A percentile compares a stretch with the other conserved stretches of the same genome.
Conservation (phyloP, 2,797 vertebrate species). For the Basileuterus tristriatus region DNA sequence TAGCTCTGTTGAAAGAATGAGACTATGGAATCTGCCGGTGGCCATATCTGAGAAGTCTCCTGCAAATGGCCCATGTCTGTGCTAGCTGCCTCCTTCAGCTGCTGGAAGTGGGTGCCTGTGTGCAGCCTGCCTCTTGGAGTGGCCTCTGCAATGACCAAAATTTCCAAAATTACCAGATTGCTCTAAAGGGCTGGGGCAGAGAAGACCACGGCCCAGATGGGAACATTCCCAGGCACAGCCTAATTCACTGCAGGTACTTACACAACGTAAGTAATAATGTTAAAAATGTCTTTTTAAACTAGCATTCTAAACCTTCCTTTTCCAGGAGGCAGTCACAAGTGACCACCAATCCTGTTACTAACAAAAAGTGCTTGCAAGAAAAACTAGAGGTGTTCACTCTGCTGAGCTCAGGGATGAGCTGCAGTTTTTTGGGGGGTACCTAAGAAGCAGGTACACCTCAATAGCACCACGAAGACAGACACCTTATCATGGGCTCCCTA, state of each 20-base stretch:
- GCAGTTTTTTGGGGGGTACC: background rate
- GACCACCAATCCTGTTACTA: background rate
- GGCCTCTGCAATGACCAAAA: background rate
- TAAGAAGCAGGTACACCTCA: background rate
- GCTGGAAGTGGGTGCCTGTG: background rate
- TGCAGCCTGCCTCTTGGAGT: background rate
- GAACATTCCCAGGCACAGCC: background rate
- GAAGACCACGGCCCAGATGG: background rate
- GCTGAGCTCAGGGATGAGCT: background rate
- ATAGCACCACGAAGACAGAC: background rate
- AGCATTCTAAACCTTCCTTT: background rate
- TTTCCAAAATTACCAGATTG: background rate
- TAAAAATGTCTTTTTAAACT: background rate
- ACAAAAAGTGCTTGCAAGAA: background rate
- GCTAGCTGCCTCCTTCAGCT: background rate
- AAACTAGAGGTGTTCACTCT: background rate
- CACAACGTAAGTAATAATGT: background rate
- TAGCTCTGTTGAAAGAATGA: background rate
- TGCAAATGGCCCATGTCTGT: background rate
- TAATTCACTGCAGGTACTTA: background rate
- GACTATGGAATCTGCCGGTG: background rate
- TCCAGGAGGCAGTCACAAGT: background rate
- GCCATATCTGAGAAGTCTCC: background rate
- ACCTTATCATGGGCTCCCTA: background rate
- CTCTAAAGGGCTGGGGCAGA: background rate